A percentile compares a stretch with the other conserved stretches of the same genome.
phyloP scores from a whole-genome alignment of 2,113 vertebrate species.

The Malaclemys terrapin region DNA sequence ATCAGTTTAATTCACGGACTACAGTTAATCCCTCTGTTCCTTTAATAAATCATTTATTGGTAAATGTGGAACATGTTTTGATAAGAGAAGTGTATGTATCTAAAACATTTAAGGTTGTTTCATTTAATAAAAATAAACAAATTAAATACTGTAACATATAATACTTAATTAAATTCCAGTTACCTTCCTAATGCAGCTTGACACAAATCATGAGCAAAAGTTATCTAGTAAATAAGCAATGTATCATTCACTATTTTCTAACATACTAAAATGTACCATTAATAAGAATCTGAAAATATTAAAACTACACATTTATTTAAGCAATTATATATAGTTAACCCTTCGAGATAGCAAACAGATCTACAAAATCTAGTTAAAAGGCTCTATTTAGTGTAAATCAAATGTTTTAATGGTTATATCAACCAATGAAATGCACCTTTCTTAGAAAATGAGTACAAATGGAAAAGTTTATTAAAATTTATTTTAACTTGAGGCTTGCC shows the following conservation, averaged over 20 bases:
- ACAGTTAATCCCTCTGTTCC: not conserved
- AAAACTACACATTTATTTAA: not conserved
- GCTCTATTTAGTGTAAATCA: not conserved
- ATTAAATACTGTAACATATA: no score
- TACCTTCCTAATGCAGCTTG: not conserved
- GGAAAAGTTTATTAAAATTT: no score
- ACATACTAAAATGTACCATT: not conserved
- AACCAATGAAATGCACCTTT: not conserved
- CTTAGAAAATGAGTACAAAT: no score
- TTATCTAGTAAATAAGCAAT: not conserved
- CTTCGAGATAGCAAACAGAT: not conserved
- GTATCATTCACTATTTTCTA: not conserved
- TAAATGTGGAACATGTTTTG: not conserved
- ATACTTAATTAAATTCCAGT: not conserved
- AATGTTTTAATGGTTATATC: not conserved
- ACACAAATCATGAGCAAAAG: not conserved
- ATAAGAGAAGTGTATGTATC: not conserved
- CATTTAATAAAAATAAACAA: not conserved
- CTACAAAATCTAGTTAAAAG: not conserved
- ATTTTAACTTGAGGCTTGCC: no score
- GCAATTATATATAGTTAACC: not conserved
- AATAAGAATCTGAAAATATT: not conserved
- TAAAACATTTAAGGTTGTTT: not conserved
- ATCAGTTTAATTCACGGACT: not conserved
- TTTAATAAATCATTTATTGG: not conserved